phyloP scores from a whole-genome alignment of 2,113 vertebrate genomes.

The Pelvicachromis taeniatus region DNA sequence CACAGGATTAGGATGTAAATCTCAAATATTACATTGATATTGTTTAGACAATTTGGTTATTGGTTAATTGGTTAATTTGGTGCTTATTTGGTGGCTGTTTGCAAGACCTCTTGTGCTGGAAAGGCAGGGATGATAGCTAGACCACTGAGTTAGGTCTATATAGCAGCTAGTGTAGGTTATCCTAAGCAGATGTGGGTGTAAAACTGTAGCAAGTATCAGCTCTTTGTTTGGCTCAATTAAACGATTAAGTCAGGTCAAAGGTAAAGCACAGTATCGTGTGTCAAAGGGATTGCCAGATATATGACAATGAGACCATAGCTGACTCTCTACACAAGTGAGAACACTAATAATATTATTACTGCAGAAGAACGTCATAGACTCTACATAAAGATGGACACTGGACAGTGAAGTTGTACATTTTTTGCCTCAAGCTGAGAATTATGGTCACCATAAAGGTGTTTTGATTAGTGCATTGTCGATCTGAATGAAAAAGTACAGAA shows the following conservation, averaged over 20 bases:
- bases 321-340: neutral
- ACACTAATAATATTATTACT: neutral
- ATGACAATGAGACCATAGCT: neutral
- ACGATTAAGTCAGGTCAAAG: neutral
- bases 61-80: no score
- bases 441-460: neutral
- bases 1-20: neutral
- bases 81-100: neutral
- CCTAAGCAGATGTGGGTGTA: neutral
- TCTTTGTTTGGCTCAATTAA: neutral
- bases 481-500: neutral
- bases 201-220: neutral
- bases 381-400: neutral
- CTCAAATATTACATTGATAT: neutral
- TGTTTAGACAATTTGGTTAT: neutral
- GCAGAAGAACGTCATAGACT: neutral
- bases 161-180: neutral
- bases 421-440: neutral
- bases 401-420: accelerated
- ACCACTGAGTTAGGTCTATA: neutral
- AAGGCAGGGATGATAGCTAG: neutral
- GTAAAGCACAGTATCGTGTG: neutral
- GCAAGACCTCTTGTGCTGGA: neutral
- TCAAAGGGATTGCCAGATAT: neutral
- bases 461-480: neutral